Evolutionary conservation across 2,888 invertebrate genomes (phyloP).

Genomic region (Nineta flava): DNA sequence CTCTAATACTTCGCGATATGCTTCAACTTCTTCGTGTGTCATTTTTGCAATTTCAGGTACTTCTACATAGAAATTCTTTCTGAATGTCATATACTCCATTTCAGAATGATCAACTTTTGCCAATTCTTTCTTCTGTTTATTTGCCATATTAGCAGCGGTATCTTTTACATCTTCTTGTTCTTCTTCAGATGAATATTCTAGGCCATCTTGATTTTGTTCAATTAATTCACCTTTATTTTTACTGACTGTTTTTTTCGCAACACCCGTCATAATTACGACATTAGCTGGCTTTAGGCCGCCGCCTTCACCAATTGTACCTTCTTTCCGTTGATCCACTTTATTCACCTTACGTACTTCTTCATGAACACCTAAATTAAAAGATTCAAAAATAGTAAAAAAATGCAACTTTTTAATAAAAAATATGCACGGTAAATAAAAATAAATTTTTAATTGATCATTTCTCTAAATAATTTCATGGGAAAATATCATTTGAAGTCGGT

Average conservation of each 20-base stretch:
- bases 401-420: no score
- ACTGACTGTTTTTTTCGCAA: conserved; percentile 61
- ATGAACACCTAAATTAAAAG: conserved; percentile 30
- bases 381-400: conserved; percentile 5
- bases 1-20: conserved; percentile 77
- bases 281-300: conserved; percentile 35
- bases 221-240: conserved; percentile 94
- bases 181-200: conserved; percentile 96
- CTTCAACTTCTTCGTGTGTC: conserved; percentile 74
- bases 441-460: no score
- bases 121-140: conserved; percentile 82
- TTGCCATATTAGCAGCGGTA: conserved; percentile 73
- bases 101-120: conserved; percentile 83
- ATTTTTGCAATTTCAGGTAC: conserved; percentile 88
- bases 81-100: conserved; percentile 75
- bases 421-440: no score
- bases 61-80: conserved; percentile 96
- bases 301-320: conserved; percentile 25
- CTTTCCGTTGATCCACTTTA: conserved; percentile 44
- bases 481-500: no score
- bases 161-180: conserved; percentile 89
- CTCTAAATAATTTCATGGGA: no score
- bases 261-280: conserved; percentile 68
- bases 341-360: conserved; percentile 72
- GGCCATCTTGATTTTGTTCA: conserved; percentile 94